Percentiles rank a stretch among this genome's conserved stretches.
Evolutionary conservation across 2,113 vertebrate species (phyloP).

Genomic region (Prolemur simus): DNA sequence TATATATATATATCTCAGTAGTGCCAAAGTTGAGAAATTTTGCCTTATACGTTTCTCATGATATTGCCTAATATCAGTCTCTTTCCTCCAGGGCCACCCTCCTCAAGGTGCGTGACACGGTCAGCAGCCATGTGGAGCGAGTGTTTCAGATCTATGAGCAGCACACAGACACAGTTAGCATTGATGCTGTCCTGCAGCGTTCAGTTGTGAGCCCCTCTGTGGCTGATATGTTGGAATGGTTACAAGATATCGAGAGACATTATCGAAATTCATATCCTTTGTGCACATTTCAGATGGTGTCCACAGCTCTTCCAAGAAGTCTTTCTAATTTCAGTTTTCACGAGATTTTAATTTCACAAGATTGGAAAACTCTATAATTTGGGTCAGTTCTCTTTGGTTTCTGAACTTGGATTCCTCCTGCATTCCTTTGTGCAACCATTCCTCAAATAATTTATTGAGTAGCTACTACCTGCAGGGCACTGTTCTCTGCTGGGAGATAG

Average conservation of each 20-base stretch:
- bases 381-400: neutral
- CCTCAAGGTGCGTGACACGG: constrained; percentile 84
- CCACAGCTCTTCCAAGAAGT: neutral
- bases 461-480: neutral
- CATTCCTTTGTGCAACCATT: neutral
- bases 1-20: neutral
- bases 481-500: neutral
- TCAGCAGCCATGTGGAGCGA: constrained; percentile 80
- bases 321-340: neutral
- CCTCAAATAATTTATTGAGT: neutral
- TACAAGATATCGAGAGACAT: constrained; percentile 89
- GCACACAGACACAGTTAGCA: constrained; percentile 70
- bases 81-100: constrained; percentile 81
- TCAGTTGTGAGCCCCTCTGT: constrained; percentile 86
- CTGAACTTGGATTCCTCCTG: neutral
- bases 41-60: neutral
- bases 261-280: constrained; percentile 92
- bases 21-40: neutral
- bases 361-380: neutral
- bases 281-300: neutral
- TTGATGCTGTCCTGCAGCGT: constrained; percentile 77
- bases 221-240: constrained; percentile 92
- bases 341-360: neutral
- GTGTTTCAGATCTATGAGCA: constrained; percentile 86
- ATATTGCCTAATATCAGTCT: neutral